Evolutionary conservation across 2,888 invertebrate species (phyloP).

Genomic region (Pristionchus mayeri): DNA sequence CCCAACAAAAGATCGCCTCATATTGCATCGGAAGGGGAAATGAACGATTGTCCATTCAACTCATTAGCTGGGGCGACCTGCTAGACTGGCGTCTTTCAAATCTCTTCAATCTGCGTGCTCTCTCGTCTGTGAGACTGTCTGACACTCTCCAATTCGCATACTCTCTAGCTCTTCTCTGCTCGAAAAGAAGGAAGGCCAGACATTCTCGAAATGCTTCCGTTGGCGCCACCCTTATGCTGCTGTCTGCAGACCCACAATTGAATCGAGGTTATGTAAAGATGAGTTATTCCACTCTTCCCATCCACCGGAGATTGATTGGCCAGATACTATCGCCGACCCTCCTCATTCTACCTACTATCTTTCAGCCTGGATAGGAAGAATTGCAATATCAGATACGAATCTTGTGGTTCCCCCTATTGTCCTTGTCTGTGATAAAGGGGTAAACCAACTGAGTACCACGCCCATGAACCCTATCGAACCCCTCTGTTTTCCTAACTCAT

Average conservation of each 20-base stretch:
- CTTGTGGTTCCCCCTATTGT: no score
- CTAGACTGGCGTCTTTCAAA: no score
- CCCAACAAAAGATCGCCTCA: neutral
- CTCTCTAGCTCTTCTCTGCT: neutral
- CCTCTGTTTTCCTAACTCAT: no score
- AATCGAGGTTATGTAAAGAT: conserved; percentile 20
- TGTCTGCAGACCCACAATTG: neutral
- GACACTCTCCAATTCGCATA: neutral
- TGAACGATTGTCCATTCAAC: neutral
- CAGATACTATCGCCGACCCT: neutral
- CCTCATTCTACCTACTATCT: no score
- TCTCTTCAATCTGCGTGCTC: no score
- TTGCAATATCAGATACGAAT: no score
- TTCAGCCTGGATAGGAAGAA: no score
- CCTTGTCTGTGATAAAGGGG: neutral
- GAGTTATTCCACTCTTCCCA: neutral
- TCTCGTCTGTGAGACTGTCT: no score
- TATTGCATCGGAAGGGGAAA: conserved; percentile 3
- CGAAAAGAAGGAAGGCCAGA: neutral
- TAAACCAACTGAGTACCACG: no score
- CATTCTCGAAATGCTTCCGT: neutral
- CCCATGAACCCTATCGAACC: no score
- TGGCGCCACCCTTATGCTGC: neutral
- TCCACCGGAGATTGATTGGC: neutral
- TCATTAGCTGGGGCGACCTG: no score